Base-by-base conservation (phyloP, 2,797 vertebrate species). In the Leptodactylus fallax region DNA sequence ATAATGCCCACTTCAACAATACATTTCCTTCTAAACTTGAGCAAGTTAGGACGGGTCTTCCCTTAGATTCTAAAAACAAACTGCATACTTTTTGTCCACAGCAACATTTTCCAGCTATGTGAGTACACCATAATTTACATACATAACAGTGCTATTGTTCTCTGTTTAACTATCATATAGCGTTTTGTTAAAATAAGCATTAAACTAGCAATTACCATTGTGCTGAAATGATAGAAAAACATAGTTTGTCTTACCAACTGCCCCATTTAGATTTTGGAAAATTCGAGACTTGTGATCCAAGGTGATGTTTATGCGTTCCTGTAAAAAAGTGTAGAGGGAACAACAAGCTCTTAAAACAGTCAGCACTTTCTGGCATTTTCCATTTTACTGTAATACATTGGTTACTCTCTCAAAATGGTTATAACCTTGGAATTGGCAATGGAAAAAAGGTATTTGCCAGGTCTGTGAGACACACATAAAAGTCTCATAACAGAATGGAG, bases 191-290 rank as follows among this genome's bases (percentile, higher is more conserved):
- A 56, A 45, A 58, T 6, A 27, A 21, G 19, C 25, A 25, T 27
- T 71, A 76, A 74, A 21, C 27, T 3, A 45, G 25, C 36, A 61
- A 60, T 17, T 49, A 47, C n/a, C 69, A 76, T 49, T 60, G 45
- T 3, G 13, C 13, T 74, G 27, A n/a, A 74, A 55, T 77, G 1
- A 60, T 67, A 74, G 10, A 61, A 60, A 80, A 85, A 83, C 49
- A 61, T n/a, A 19, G 16, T 36, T 3, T 83, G n/a, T 80, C 94
- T 90, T 94, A 99, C 98, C 98, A 89, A 97, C 88, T 72, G 98
- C 98, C 88, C 98, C 98, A 84, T 99, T 98, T 88, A 99, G 92
- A 87, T 97, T 96, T 94, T 99, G 98, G 93, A 99, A 99, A 95
- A 99, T 98, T 90, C 95, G 94, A 92, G 97, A 99, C 92, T 96